phyloP scores from a whole-genome alignment of 53 echinoderm and acorn worm genomes.

The Crossaster papposus region DNA sequence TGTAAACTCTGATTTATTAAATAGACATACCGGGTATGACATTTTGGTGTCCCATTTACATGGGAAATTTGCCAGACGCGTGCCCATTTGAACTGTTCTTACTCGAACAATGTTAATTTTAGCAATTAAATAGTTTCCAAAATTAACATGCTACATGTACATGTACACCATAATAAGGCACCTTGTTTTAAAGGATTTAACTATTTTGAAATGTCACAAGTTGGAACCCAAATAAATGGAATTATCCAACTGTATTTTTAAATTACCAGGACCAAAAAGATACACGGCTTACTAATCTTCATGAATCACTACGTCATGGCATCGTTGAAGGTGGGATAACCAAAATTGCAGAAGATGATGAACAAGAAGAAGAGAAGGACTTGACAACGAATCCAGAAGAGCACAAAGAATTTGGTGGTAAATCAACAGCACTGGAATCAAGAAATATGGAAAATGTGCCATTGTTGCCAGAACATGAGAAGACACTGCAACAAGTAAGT shows the following conservation, averaged over 20 bases:
- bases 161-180: no score
- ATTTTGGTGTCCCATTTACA: no score
- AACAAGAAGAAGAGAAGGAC: neutral
- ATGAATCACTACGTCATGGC: slow-evolving; percentile 28
- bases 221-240: neutral
- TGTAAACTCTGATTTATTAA: no score
- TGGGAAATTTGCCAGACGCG: no score
- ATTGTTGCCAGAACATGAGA: slow-evolving; percentile 51
- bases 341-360: slow-evolving; percentile 44
- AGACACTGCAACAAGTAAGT: slow-evolving; percentile 41
- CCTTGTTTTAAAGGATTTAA: no score
- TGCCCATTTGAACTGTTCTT: no score
- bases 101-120: no score
- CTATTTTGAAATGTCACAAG: no score
- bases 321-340: slow-evolving; percentile 43
- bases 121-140: no score
- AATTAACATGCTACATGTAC: no score
- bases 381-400: neutral
- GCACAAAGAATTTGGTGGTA: neutral
- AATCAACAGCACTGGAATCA: neutral
- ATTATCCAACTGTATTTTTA: neutral
- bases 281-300: slow-evolving; percentile 30
- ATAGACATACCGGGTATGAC: no score
- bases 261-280: slow-evolving; percentile 18
- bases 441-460: neutral